phyloP scores from a whole-genome alignment of 2,888 invertebrate genomes.

The Thymelicus sylvestris region DNA sequence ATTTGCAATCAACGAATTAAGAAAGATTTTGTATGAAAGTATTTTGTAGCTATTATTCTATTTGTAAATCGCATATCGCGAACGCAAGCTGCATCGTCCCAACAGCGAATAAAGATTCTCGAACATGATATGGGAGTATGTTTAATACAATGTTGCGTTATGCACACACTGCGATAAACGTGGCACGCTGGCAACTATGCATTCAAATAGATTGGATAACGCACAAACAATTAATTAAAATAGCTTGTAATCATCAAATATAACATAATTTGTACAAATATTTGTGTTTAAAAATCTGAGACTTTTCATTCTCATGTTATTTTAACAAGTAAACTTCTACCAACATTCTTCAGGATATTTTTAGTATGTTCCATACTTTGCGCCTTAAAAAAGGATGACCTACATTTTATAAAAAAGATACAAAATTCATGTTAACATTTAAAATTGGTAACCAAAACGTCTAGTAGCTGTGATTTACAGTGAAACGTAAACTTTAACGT shows the following conservation, averaged over 20 bases:
- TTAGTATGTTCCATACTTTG: no score
- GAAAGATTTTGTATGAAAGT: no score
- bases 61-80: neutral
- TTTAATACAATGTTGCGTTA: neutral
- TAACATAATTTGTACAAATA: no score
- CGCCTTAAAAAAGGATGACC: neutral
- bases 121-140: neutral
- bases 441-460: constrained; percentile 14
- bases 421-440: neutral
- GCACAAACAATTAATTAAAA: neutral
- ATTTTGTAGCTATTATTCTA: no score
- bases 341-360: no score
- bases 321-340: no score
- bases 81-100: no score
- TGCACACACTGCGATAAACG: neutral
- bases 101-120: neutral
- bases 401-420: neutral
- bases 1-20: no score
- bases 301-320: no score
- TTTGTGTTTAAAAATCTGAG: no score
- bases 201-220: neutral
- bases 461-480: constrained; percentile 31
- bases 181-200: neutral
- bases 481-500: constrained; percentile 49
- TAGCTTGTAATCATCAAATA: no score